Conservation (phyloP, 1,140 invertebrate genomes). For the Idris sp. region DNA sequence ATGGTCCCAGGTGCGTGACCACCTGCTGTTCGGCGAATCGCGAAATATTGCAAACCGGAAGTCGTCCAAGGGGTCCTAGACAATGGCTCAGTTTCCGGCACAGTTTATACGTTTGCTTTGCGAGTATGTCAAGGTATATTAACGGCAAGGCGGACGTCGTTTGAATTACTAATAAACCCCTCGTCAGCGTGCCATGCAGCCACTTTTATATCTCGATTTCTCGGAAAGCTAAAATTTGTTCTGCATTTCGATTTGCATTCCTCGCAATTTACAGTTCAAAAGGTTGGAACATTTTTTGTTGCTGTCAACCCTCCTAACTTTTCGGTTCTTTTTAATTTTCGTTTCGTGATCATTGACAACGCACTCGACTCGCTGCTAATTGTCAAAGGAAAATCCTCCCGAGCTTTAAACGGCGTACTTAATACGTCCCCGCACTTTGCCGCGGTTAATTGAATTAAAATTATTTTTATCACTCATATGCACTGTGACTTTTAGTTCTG, state of each 20-base stretch:
- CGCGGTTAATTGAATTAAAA: slow-evolving; percentile 28
- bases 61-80: slow-evolving; percentile 65
- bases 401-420: slow-evolving; percentile 27
- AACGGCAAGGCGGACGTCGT: slow-evolving; percentile 44
- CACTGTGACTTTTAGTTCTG: slow-evolving; percentile 11
- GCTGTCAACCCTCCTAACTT: slow-evolving; percentile 16
- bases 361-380: slow-evolving; percentile 35
- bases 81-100: slow-evolving; percentile 69
- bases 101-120: slow-evolving; percentile 45
- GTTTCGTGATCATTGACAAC: slow-evolving; percentile 38
- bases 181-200: no score
- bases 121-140: slow-evolving; percentile 51
- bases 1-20: slow-evolving; percentile 73
- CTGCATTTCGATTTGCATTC: no score
- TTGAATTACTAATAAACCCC: slow-evolving; percentile 52
- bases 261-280: no score
- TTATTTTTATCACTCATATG: slow-evolving; percentile 24
- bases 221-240: no score
- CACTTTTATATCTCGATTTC: no score
- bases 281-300: no score
- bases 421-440: slow-evolving; percentile 16
- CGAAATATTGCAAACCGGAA: slow-evolving; percentile 72
- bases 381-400: slow-evolving; percentile 33
- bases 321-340: slow-evolving; percentile 46
- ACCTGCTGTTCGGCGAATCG: slow-evolving; percentile 70